Evolutionary conservation across 2,113 vertebrate genomes (phyloP).

Genomic region (Astur gentilis): DNA sequence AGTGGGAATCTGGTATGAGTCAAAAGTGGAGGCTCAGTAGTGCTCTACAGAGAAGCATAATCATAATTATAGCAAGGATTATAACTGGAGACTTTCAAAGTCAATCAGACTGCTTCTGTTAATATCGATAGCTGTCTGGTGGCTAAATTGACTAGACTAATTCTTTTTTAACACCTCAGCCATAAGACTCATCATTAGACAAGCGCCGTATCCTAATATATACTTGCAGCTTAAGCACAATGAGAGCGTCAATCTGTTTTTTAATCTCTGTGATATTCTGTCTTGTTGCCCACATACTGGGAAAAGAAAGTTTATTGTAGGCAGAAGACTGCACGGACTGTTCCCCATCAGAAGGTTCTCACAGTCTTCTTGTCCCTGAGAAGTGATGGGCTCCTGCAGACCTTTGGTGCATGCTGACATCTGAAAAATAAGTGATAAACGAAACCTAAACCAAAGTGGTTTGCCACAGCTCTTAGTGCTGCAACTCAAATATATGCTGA

Average conservation of each 20-base stretch:
- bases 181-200: slow-evolving; percentile 55
- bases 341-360: not conserved
- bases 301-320: not conserved
- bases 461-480: not conserved
- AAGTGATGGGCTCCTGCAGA: not conserved
- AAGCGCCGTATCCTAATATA: slow-evolving; percentile 55
- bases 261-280: slow-evolving; percentile 25
- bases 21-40: slow-evolving; percentile 38
- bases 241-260: slow-evolving; percentile 60
- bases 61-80: not conserved
- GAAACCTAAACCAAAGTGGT: not conserved
- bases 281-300: slow-evolving; percentile 33
- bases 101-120: slow-evolving; percentile 42
- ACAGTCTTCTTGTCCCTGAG: not conserved
- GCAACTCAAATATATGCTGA: not conserved
- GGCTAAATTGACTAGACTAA: slow-evolving; percentile 44
- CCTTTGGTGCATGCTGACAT: not conserved
- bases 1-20: slow-evolving; percentile 36
- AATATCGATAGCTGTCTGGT: slow-evolving; percentile 7
- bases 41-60: not conserved
- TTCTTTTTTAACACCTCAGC: slow-evolving; percentile 53
- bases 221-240: slow-evolving; percentile 49
- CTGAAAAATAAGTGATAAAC: not conserved
- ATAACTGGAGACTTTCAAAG: slow-evolving; percentile 40
- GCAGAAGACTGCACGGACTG: slow-evolving; percentile 19